Evolutionary conservation across 1,140 invertebrate genomes (phyloP).

Genomic region (Tetragonula clypearis): DNA sequence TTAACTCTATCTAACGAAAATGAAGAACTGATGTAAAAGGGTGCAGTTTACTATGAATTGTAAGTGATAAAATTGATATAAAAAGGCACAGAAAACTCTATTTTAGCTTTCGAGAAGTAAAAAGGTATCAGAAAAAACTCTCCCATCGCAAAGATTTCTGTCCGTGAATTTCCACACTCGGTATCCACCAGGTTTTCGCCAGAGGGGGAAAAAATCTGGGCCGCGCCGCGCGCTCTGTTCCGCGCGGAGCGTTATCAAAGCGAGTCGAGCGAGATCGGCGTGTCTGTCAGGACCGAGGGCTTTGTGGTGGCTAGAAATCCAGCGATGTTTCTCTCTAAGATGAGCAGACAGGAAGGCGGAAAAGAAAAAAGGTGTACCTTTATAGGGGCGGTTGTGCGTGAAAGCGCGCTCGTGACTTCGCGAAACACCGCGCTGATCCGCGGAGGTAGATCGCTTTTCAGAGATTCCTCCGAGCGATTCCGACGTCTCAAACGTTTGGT

Average conservation of each 20-base stretch:
- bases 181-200: background rate
- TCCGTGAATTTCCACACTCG: background rate
- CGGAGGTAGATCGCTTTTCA: slow-evolving; percentile 3
- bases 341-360: background rate
- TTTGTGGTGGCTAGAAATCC: slow-evolving; percentile 61
- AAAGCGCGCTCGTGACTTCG: slow-evolving; percentile 69
- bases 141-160: background rate
- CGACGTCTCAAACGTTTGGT: too few relatives aligned
- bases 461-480: slow-evolving; percentile 16
- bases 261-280: slow-evolving; percentile 47
- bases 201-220: background rate
- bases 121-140: background rate
- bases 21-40: too few relatives aligned
- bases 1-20: too few relatives aligned
- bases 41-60: too few relatives aligned
- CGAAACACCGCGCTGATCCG: slow-evolving; percentile 2
- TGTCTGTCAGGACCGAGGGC: slow-evolving; percentile 62
- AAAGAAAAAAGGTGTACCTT: slow-evolving; percentile 62
- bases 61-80: too few relatives aligned
- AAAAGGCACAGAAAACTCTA: too few relatives aligned
- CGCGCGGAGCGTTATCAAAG: slow-evolving; percentile 12
- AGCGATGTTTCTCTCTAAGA: slow-evolving; percentile 32
- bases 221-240: background rate
- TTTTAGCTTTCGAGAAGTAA: background rate
- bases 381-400: slow-evolving; percentile 63